phyloP scores from a whole-genome alignment of 2,888 invertebrate species.

The Conops quadrifasciatus region DNA sequence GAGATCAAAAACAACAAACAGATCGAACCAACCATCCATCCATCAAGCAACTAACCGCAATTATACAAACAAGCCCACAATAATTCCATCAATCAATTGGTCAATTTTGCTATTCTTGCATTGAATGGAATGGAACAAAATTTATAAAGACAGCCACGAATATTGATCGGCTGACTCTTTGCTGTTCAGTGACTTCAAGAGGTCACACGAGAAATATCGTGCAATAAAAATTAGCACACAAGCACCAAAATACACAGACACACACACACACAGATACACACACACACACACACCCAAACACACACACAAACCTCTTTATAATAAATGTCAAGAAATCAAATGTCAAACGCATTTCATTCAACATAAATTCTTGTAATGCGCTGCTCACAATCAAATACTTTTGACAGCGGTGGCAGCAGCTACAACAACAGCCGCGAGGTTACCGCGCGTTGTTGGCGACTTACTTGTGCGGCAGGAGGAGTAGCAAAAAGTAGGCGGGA shows the following conservation, averaged over 20 bases:
- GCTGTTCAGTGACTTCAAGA: too few relatives aligned
- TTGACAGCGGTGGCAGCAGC: not conserved
- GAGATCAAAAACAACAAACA: too few relatives aligned
- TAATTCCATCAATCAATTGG: too few relatives aligned
- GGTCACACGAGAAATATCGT: not conserved
- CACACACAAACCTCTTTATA: too few relatives aligned
- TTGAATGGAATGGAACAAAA: too few relatives aligned
- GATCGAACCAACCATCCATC: too few relatives aligned
- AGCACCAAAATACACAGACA: not conserved
- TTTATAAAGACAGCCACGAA: too few relatives aligned
- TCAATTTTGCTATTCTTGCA: too few relatives aligned
- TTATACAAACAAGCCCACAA: too few relatives aligned
- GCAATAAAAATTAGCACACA: not conserved
- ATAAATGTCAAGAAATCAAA: slow-evolving; percentile 2
- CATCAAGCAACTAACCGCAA: too few relatives aligned
- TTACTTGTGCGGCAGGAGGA: not conserved
- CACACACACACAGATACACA: not conserved
- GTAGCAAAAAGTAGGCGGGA: too few relatives aligned
- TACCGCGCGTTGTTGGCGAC: not conserved
- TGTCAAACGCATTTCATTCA: slow-evolving; percentile 25
- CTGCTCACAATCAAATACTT: not conserved
- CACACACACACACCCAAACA: not conserved
- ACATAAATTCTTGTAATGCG: slow-evolving; percentile 1
- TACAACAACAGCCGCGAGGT: not conserved
- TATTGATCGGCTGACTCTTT: too few relatives aligned